phyloP scores from a whole-genome alignment of 2,888 invertebrate species.

The Ferrisia virgata region DNA sequence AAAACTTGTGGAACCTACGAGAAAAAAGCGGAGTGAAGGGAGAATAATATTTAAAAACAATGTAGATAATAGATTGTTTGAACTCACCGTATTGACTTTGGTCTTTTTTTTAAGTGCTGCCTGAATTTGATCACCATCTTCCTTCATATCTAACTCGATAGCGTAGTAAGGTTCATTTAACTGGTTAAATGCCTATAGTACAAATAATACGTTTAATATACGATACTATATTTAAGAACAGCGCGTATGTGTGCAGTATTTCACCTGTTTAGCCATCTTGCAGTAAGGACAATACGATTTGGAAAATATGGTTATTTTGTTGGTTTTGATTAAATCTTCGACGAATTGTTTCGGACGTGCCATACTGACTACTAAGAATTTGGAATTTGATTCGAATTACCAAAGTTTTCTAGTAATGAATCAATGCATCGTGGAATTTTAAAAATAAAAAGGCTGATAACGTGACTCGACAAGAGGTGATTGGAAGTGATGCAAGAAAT shows the following conservation, averaged over 20 bases:
- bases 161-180: conserved; percentile 67
- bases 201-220: too few relatives aligned
- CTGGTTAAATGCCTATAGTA: conserved; percentile 70
- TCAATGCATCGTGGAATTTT: neutral
- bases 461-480: neutral
- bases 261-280: conserved; percentile 80
- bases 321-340: conserved; percentile 65
- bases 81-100: conserved; percentile 76
- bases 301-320: conserved; percentile 86
- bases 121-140: conserved; percentile 77
- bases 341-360: conserved; percentile 53
- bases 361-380: neutral
- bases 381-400: neutral
- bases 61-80: too few relatives aligned
- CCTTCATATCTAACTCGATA: conserved; percentile 76
- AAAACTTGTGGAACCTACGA: conserved; percentile 90
- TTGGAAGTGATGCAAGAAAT: neutral
- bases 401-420: neutral
- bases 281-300: conserved; percentile 90
- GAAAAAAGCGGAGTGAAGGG: neutral
- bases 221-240: too few relatives aligned
- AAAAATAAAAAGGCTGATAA: neutral
- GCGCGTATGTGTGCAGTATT: too few relatives aligned
- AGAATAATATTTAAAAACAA: too few relatives aligned
- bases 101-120: conserved; percentile 73